Base-by-base conservation (phyloP, 1,140 invertebrate species). In the Metaphire vulgaris region DNA sequence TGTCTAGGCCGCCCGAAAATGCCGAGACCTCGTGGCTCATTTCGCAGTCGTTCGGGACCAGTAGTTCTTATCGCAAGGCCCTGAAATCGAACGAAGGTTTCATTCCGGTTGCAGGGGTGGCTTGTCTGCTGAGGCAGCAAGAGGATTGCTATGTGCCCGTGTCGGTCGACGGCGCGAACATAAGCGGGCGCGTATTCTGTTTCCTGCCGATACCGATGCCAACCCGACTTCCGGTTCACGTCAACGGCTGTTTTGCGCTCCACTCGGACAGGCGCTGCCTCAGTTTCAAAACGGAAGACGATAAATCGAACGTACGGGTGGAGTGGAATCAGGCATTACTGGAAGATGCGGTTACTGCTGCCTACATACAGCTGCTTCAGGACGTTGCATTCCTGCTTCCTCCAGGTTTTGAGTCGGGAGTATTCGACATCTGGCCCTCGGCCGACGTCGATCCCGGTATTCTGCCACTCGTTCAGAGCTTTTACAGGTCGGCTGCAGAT, bases 191-290 rank as follows among this genome's bases (percentile, higher is more conserved):
- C 34, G 71, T 82, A 1, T 85, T 82, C 76, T 85, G 84, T 74
- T 83, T 84, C 69, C 73, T 85, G 16, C 84, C 84, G 1, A 74
- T 84, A 14, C 83, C 82, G 32, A 72, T 81, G 30, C 2, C 79
- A n/a, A 82, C 82, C 0, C 82, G 82, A 2, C 79, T 82, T 30
- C 83, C 82, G 2, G 78, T 84, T 15, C 83, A 84, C 70, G 78
- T 84, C 1, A 83, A 82, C 77, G 82, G 82, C 2, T 83, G 77
- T 66, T 83, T 84, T 79, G 81, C 82, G 1, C 74, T 84, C 14
- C 81, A 78, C 68, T 81, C 82, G 66, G 80, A 82, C 65, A 76
- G 83, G 67, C 78, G 80, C 30, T 78, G 81, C 69, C 70, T 84
- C 29, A 83, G 80, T 73, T 78, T 79, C 32, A 41, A 73, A 21